Base-by-base conservation (phyloP, 37 sponge, comb jelly and placozoan genomes). In the Axinella damicornis region DNA sequence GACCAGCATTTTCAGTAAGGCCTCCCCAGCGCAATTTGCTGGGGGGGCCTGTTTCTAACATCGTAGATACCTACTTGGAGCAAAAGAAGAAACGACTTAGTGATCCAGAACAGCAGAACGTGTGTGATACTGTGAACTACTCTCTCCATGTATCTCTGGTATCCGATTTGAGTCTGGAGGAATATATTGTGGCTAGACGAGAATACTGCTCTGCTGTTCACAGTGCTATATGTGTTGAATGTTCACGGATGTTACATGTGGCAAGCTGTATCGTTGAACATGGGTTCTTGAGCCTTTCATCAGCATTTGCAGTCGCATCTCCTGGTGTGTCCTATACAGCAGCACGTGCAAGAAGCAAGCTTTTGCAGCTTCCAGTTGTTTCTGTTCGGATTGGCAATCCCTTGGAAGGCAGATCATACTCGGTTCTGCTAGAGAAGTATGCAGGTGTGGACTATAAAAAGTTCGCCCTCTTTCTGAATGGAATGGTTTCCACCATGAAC, bases 271-370 rank as follows among this genome's bases (percentile, higher is more conserved):
- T 81, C 2, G 18, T 81, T 1, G 14, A 2, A 53, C 30, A 46
- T 20, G 70, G 82, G 12, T 57, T 34, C 25, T 2, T 46, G 1
- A 33, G 31, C 2, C 41, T 83, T 2, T 28, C 27, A 25, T 31
- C 71, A 21, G 83, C 74, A 60, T 83, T 83, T 73, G 73, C 28
- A 15, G 27, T 72, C 31, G 57, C 53, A 14, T 83, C 58, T 59
- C 74, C 83, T 61, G 38, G 15, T 72, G 58, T 24, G 28, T 73
- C 18, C 12, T 83, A 83, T 39, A 71, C 28, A 14, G 62, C 73
- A 19, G 55, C 14, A 36, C 24, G 24, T 64, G 83, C 83, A 1
- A 71, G 62, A 39, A 5, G 74, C 18, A 41, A 34, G 13, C 53
- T 83, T 21, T n/a, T 83, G 4, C 74, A 83, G 36, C 57, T 73